Percentiles rank a stretch among this genome's conserved stretches.
Conservation (phyloP, 1,140 invertebrate species). For the Heliconius melpomene region DNA sequence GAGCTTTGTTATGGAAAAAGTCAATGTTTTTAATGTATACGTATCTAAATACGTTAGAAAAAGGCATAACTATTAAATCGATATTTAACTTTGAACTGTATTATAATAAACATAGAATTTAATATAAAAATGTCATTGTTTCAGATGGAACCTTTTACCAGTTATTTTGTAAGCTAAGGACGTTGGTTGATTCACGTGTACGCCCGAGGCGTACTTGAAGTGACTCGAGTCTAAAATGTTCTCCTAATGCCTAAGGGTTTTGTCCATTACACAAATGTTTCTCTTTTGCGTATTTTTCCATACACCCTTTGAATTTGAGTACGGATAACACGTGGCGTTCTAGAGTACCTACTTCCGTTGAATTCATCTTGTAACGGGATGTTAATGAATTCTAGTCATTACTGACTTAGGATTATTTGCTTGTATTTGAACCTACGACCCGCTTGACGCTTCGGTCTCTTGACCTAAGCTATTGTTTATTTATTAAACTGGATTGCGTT, state of each 20-base stretch:
- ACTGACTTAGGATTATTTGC: not conserved
- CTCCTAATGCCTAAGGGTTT: constrained; percentile 44
- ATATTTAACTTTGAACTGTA: not conserved
- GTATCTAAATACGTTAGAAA: not conserved
- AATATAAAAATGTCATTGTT: not conserved
- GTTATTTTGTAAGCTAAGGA: constrained; percentile 17
- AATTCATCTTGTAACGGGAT: constrained; percentile 4
- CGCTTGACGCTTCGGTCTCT: too few relatives aligned
- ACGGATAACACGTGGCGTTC: constrained; percentile 43
- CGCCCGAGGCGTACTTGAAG: constrained; percentile 49
- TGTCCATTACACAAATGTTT: constrained; percentile 56
- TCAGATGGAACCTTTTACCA: not conserved
- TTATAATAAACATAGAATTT: not conserved
- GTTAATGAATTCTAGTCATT: constrained; percentile 1
- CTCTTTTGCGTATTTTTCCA: constrained; percentile 48
- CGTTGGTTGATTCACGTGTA: constrained; percentile 40
- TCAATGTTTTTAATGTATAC: constrained; percentile 44
- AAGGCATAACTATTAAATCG: not conserved
- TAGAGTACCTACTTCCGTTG: constrained; percentile 22
- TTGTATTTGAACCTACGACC: not conserved
- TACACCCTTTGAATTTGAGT: constrained; percentile 40
- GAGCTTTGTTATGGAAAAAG: constrained; percentile 40
- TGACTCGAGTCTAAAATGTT: constrained; percentile 60
- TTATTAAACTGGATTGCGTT: too few relatives aligned
- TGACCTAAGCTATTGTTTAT: too few relatives aligned